Conservation (phyloP, 2,113 vertebrate genomes). For the Neodontobutis hainanensis region DNA sequence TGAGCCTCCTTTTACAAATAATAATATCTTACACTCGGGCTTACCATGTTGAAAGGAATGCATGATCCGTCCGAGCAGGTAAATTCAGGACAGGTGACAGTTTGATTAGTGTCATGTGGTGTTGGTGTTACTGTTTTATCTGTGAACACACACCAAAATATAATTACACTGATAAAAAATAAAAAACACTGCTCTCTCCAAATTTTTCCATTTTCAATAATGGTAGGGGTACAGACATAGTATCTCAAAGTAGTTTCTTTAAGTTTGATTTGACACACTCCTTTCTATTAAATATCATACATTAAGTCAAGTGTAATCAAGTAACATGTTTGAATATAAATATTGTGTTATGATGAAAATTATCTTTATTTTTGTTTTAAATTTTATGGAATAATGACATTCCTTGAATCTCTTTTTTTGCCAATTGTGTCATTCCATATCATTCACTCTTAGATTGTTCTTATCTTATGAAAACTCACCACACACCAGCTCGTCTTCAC, state of each 20-base stretch:
- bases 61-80: constrained; percentile 82
- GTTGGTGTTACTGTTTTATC: constrained; percentile 61
- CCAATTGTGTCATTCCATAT: neutral
- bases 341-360: no score
- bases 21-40: neutral
- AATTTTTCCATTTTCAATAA: no score
- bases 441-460: neutral
- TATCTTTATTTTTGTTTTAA: neutral
- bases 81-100: constrained; percentile 79
- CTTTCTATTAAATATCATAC: no score
- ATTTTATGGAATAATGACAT: no score
- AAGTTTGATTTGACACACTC: no score
- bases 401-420: neutral
- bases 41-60: constrained; percentile 81
- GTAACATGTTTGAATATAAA: no score
- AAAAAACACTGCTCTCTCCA: neutral
- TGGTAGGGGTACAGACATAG: no score
- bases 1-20: neutral
- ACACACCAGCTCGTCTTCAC: constrained; percentile 83
- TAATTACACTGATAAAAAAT: neutral
- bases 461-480: constrained; percentile 70
- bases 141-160: constrained; percentile 15
- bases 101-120: constrained; percentile 60
- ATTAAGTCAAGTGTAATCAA: no score
- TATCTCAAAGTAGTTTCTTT: no score